Percentiles rank a stretch among this genome's conserved stretches.
Conservation (phyloP, 2,888 invertebrate genomes). For the Thymelicus lineola region DNA sequence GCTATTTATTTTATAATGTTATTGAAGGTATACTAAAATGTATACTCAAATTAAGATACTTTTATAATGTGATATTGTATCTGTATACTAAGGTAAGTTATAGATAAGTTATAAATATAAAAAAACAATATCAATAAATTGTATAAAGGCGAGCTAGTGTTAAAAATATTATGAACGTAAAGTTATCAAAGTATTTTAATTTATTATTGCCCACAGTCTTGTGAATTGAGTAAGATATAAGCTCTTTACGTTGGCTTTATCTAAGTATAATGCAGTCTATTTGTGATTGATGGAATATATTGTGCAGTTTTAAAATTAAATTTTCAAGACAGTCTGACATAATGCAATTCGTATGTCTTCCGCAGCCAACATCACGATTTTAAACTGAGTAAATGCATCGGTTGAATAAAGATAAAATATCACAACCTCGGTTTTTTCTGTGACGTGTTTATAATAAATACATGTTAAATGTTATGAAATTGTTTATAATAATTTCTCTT, state of each 20-base stretch:
- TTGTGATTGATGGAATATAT: slow-evolving; percentile 5
- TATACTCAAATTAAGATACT: too few species aligned
- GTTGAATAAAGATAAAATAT: slow-evolving; percentile 40
- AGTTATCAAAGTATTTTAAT: background rate
- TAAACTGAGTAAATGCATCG: slow-evolving; percentile 21
- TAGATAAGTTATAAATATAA: slow-evolving; percentile 15
- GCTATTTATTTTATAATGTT: too few species aligned
- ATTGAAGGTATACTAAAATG: too few species aligned
- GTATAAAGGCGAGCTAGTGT: slow-evolving; percentile 12
- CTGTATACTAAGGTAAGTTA: background rate
- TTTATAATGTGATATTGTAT: too few species aligned
- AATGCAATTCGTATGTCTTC: too few species aligned
- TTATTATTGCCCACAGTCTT: slow-evolving; percentile 13
- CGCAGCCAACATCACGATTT: background rate
- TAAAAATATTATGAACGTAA: slow-evolving; percentile 29
- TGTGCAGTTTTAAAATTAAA: slow-evolving; percentile 4
- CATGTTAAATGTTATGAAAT: slow-evolving; percentile 4
- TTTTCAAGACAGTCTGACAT: background rate
- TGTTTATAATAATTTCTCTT: background rate
- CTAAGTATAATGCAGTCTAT: slow-evolving; percentile 1
- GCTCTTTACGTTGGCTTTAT: slow-evolving; percentile 8
- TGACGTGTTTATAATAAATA: slow-evolving; percentile 9
- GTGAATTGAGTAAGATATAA: slow-evolving; percentile 4
- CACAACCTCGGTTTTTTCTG: slow-evolving; percentile 47
- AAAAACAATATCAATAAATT: slow-evolving; percentile 15